These are phyloP conservation scores for Chaenocephalus aceratus DNA, from an alignment of 2,113 vertebrate species.

Conservation along the genomic window DNA sequence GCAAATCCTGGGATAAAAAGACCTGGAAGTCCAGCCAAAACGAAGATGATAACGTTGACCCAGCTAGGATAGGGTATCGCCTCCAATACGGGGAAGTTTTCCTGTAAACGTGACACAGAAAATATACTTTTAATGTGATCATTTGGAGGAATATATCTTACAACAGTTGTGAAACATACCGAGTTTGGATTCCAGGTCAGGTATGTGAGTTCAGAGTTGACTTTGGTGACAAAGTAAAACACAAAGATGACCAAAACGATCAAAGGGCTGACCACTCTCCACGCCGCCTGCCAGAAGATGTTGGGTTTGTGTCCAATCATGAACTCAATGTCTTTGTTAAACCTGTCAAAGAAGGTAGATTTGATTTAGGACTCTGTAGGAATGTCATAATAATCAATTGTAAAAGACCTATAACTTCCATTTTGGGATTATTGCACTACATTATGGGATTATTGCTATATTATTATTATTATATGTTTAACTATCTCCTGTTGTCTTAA, in stretches of 20 bases:
- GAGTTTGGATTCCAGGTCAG: slow-evolving; percentile 77
- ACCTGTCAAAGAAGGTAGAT: slow-evolving; percentile 75
- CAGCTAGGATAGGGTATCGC: slow-evolving; percentile 78
- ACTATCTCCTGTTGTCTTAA: not conserved
- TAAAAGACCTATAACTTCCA: not conserved
- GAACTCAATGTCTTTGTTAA: slow-evolving; percentile 90
- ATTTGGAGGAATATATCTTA: not conserved
- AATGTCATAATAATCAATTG: not conserved
- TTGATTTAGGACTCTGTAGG: not conserved
- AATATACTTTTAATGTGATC: not conserved
- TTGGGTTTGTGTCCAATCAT: slow-evolving; percentile 93
- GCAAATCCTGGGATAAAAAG: slow-evolving; percentile 81
- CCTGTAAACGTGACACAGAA: slow-evolving; percentile 66
- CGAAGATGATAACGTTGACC: slow-evolving; percentile 85
- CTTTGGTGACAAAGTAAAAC: slow-evolving; percentile 86
- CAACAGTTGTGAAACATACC: slow-evolving; percentile 9
- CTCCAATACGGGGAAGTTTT: slow-evolving; percentile 81
- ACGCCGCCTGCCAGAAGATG: slow-evolving; percentile 88
- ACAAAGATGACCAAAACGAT: slow-evolving; percentile 89
- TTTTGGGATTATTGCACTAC: no score
- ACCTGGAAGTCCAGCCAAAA: slow-evolving; percentile 82
- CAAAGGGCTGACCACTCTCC: slow-evolving; percentile 89
- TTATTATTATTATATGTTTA: no score
- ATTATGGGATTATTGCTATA: no score
- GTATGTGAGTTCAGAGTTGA: slow-evolving; percentile 82